phyloP scores from a whole-genome alignment of 2,113 vertebrate genomes.

The Megaceryle maxima region DNA sequence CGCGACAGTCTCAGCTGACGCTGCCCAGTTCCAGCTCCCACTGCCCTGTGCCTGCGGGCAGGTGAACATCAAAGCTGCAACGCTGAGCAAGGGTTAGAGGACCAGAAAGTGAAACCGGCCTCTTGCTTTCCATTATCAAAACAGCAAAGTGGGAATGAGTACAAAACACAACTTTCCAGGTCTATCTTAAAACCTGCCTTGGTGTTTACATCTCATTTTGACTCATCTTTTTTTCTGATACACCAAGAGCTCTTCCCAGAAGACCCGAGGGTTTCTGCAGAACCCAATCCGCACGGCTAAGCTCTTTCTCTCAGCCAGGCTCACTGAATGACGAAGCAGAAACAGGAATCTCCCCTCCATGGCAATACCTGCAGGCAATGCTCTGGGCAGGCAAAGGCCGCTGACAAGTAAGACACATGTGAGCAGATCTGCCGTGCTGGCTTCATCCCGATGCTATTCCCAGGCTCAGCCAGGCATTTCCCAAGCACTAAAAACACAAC shows the following conservation, averaged over 20 bases:
- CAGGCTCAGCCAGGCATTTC: neutral
- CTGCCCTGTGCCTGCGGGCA: neutral
- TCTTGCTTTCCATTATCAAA: neutral
- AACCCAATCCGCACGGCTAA: fast-evolving
- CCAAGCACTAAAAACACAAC: neutral
- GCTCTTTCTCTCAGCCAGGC: neutral
- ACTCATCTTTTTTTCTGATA: fast-evolving
- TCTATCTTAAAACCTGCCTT: neutral
- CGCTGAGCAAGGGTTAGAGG: neutral
- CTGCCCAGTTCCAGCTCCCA: neutral
- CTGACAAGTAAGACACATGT: fast-evolving
- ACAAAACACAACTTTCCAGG: neutral
- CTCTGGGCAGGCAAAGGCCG: fast-evolving
- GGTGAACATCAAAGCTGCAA: neutral
- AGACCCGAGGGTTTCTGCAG: neutral
- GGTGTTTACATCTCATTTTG: neutral
- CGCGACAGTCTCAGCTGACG: fast-evolving
- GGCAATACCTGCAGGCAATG: neutral
- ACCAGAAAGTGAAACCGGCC: neutral
- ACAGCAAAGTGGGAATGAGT: neutral
- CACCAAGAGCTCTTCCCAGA: neutral
- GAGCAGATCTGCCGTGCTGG: neutral
- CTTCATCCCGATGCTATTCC: neutral
- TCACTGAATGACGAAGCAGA: neutral
- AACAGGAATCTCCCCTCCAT: neutral